Conservation (phyloP, 2,113 vertebrate species). For the Atrichornis clamosus region DNA sequence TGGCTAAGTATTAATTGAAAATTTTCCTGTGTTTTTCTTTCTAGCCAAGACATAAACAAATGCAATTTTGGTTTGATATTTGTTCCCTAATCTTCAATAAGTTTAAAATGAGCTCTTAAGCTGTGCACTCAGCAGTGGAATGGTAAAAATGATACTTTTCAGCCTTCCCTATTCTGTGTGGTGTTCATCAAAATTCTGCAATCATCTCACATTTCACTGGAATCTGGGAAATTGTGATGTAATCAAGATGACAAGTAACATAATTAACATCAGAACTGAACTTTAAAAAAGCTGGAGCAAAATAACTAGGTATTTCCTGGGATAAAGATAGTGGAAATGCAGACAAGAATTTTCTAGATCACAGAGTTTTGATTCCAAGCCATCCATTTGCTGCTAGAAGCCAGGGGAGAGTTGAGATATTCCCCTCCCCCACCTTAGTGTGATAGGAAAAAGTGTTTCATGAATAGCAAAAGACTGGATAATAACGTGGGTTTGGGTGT, state of each 20-base stretch:
- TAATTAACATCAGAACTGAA: background rate
- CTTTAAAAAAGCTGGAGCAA: background rate
- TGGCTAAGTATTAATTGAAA: background rate
- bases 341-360: background rate
- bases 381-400: background rate
- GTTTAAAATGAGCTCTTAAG: background rate
- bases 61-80: background rate
- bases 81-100: background rate
- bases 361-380: background rate
- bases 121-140: background rate
- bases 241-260: background rate
- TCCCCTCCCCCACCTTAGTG: rapidly evolving
- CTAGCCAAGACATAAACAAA: background rate
- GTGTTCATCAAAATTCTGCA: background rate
- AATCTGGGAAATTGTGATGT: rapidly evolving
- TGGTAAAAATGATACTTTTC: background rate
- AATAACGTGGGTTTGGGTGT: background rate
- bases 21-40: background rate
- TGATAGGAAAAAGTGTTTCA: background rate
- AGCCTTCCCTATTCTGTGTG: background rate
- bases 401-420: background rate
- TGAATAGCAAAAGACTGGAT: background rate
- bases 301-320: background rate
- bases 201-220: rapidly evolving
- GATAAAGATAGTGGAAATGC: background rate